Evolutionary conservation across 2,797 vertebrate genomes (phyloP).

Genomic region (Falco berigora): DNA sequence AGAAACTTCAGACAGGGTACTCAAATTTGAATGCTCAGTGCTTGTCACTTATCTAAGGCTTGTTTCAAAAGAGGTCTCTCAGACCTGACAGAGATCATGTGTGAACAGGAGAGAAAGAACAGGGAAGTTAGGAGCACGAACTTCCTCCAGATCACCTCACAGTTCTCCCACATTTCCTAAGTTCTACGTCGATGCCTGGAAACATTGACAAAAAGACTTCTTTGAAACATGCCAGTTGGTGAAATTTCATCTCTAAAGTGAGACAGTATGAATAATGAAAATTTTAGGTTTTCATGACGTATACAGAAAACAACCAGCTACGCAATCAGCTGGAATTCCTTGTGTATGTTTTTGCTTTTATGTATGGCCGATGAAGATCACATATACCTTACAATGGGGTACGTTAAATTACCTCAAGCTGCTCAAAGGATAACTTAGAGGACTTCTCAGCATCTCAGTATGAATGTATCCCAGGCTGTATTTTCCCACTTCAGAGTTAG

Average conservation of each 20-base stretch:
- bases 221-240: neutral
- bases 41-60: neutral
- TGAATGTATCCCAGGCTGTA: neutral
- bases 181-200: neutral
- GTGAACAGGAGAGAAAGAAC: neutral
- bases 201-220: neutral
- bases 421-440: slow-evolving; percentile 1
- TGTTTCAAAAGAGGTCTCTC: slow-evolving; percentile 31
- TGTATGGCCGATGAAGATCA: neutral
- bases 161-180: neutral
- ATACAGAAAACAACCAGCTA: neutral
- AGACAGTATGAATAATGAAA: neutral
- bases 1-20: slow-evolving; percentile 12
- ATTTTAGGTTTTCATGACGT: neutral
- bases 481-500: neutral
- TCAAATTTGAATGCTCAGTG: neutral
- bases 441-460: slow-evolving; percentile 1
- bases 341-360: neutral
- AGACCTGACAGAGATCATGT: neutral
- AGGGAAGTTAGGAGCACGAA: neutral
- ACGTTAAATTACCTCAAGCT: neutral
- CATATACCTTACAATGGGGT: neutral
- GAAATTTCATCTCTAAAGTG: neutral
- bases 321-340: neutral
- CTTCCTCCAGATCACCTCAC: neutral